These are phyloP conservation scores for Dromococcyx pavoninus DNA, from an alignment of 2,797 vertebrate species.

Conservation along the genomic window DNA sequence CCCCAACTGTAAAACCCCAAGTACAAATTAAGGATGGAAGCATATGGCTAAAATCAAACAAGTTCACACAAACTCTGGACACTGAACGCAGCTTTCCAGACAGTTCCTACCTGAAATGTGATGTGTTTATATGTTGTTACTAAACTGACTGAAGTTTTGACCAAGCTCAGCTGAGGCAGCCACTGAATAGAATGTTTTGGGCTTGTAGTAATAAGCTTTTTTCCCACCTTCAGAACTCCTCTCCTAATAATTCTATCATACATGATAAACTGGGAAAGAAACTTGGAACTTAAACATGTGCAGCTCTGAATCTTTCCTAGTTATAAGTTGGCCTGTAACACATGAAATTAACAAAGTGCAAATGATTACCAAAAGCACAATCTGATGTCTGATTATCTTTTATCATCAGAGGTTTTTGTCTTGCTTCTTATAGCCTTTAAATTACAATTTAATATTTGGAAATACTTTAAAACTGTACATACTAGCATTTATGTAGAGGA, in stretches of 20 bases:
- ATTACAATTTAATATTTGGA: background rate
- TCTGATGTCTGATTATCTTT: background rate
- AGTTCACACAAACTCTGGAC: background rate
- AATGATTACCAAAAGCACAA: conserved; percentile 36
- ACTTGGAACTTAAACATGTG: background rate
- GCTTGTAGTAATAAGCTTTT: background rate
- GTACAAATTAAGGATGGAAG: background rate
- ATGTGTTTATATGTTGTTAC: background rate
- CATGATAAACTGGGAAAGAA: background rate
- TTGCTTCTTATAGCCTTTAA: conserved; percentile 6
- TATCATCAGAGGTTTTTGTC: background rate
- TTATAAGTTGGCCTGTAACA: background rate
- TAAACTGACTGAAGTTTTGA: background rate
- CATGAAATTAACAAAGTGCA: conserved; percentile 36
- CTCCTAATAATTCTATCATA: background rate
- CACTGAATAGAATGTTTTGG: background rate
- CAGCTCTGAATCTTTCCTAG: background rate
- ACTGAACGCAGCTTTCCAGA: background rate
- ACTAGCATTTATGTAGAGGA: conserved; percentile 5
- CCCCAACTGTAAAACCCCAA: background rate
- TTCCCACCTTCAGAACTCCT: background rate
- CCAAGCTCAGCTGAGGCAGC: background rate
- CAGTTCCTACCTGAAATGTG: background rate
- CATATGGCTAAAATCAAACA: background rate
- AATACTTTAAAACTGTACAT: conserved; percentile 24